Evolutionary conservation across 2,113 vertebrate genomes (phyloP).

Genomic region (Epinephelus moara): DNA sequence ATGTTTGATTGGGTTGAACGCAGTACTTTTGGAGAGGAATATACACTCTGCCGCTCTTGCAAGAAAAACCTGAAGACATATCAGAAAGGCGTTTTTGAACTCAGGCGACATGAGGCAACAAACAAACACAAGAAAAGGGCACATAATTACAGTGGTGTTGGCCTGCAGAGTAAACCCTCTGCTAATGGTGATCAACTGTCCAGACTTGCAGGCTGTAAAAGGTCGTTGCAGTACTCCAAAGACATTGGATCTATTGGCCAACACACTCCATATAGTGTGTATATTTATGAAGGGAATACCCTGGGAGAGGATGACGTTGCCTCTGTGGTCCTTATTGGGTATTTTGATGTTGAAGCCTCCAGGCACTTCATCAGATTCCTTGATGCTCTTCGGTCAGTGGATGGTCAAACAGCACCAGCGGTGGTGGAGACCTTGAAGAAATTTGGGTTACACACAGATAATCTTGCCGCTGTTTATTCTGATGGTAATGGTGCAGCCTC

Average conservation of each 20-base stretch:
- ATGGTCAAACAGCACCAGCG: conserved; percentile 26
- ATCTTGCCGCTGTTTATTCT: conserved; percentile 74
- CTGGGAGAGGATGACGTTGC: conserved; percentile 44
- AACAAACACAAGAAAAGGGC: conserved; percentile 61
- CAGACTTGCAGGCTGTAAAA: conserved; percentile 47
- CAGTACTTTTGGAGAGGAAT: conserved; percentile 69
- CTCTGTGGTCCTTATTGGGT: conserved; percentile 79
- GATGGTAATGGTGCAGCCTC: conserved; percentile 48
- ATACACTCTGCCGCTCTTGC: conserved; percentile 78
- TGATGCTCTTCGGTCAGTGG: conserved; percentile 71
- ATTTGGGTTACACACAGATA: conserved; percentile 71
- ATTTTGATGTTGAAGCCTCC: conserved; percentile 73
- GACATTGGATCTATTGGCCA: conserved; percentile 69
- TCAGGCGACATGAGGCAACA: conserved; percentile 73
- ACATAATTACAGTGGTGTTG: conserved; percentile 46
- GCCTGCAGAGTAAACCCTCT: neutral
- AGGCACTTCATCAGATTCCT: conserved; percentile 73
- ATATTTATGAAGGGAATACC: conserved; percentile 74
- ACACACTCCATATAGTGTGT: conserved; percentile 81
- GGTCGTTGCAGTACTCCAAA: conserved; percentile 73
- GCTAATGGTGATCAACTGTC: conserved; percentile 33
- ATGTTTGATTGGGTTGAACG: conserved; percentile 68
- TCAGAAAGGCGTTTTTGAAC: conserved; percentile 54
- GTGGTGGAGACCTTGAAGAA: conserved; percentile 72
- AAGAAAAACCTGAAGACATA: conserved; percentile 59